Conservation (phyloP, 53 echinoderm and acorn worm species). For the Stichopus horrens region DNA sequence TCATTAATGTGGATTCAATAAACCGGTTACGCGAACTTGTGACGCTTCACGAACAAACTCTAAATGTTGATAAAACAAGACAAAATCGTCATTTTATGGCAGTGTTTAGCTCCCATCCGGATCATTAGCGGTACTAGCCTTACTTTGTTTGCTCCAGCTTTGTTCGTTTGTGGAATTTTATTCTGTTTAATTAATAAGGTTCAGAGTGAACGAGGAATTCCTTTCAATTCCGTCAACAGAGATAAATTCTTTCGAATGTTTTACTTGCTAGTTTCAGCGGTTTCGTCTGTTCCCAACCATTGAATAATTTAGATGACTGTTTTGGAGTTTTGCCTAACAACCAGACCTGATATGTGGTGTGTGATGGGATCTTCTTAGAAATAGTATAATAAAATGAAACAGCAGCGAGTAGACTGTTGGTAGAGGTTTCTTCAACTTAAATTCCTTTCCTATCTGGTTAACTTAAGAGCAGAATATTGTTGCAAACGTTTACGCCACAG, state of each 20-base stretch:
- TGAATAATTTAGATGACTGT: too few species aligned
- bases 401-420: too few species aligned
- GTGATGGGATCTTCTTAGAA: too few species aligned
- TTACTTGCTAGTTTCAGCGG: background rate
- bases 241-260: background rate
- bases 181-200: background rate
- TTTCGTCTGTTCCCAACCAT: too few species aligned
- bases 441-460: too few species aligned
- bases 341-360: too few species aligned
- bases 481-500: too few species aligned
- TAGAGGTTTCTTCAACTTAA: too few species aligned
- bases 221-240: constrained; percentile 12
- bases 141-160: background rate
- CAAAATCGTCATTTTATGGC: background rate
- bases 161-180: constrained; percentile 9
- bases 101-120: background rate
- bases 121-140: background rate
- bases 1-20: too few species aligned
- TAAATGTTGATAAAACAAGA: background rate
- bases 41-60: background rate
- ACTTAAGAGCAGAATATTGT: too few species aligned
- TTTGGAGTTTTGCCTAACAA: too few species aligned
- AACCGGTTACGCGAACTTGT: constrained; percentile 28
- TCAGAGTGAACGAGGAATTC: constrained; percentile 21
- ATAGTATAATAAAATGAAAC: too few species aligned